Evolutionary conservation across 2,113 vertebrate species (phyloP).

Genomic region (Chionis minor): DNA sequence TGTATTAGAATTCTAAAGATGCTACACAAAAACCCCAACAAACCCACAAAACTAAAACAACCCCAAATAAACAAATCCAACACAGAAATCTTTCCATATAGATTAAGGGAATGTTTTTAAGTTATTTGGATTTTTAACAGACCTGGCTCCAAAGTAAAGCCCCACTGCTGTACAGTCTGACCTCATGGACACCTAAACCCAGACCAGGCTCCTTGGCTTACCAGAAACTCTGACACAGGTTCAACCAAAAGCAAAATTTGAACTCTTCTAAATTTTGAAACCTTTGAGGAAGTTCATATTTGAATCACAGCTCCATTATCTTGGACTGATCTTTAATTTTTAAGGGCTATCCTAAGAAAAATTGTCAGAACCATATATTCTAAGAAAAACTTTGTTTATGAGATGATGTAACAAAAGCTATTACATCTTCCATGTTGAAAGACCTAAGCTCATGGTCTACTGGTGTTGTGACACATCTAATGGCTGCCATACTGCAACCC

Average conservation of each 20-base stretch:
- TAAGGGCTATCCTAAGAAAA: neutral
- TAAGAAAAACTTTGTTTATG: neutral
- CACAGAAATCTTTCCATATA: neutral
- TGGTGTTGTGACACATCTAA: neutral
- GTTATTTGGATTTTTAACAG: neutral
- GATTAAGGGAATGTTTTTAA: neutral
- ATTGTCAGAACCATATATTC: neutral
- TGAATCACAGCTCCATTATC: neutral
- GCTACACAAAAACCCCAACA: neutral
- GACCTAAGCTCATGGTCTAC: neutral
- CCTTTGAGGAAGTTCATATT: neutral
- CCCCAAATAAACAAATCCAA: neutral
- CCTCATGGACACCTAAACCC: neutral
- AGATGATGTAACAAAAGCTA: neutral
- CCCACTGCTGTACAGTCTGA: neutral
- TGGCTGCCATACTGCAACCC: neutral
- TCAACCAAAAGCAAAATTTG: neutral
- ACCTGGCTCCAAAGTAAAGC: neutral
- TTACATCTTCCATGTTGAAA: neutral
- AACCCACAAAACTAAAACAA: neutral
- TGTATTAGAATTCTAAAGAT: neutral
- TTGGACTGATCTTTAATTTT: neutral
- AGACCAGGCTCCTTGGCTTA: neutral
- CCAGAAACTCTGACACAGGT: neutral
- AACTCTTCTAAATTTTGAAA: neutral